Evolutionary conservation across 1,140 invertebrate species (phyloP), one percentile per base, ranked within the genome.

Genomic region (Leptopilina clavipes): DNA sequence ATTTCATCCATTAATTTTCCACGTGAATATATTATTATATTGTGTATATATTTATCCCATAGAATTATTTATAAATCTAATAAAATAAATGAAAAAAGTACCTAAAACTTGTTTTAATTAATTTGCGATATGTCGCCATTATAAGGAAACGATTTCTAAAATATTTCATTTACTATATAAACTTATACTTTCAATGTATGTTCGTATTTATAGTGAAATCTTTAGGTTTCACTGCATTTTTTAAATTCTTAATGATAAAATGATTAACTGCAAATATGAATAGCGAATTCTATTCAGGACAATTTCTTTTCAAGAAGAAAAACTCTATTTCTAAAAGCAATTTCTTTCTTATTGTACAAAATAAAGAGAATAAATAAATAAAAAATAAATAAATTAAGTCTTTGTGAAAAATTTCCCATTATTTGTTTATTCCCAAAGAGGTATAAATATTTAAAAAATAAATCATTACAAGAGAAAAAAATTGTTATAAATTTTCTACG

Each of bases 101-200:
- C 22, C 11, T 31, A 12, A 31, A 65, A 25, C 22, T 31, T 14
- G 12, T 65, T 31, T 25, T 31, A 65, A 31, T 65, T 65, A 19
- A 65, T 19, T 65, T 22, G 12, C 59, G 14, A 40, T 5, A 65
- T 65, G 59, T 65, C 56, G 56, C 56, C 19, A 65, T 65, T 65
- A 65, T 31, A 65, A 65, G 22, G 12, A 65, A 65, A n/a, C 3
- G 22, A 65, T 65, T 65, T 65, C 22, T 65, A 65, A 31, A 65
- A 12, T 14, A 14, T 12, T 65, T 8, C 11, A 25, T 65, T n/a
- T 12, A 12, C 11, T 48, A 48, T 6, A 12, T 31, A 37, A 11
- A 65, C 22, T 65, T 65, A 40, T 14, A 65, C 59, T 65, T 65
- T 65, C 56, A 19, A 40, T 40, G 37, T 40, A 9, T 40, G 37